phyloP scores from a whole-genome alignment of 2,888 invertebrate genomes.

The Hylaea fasciaria region DNA sequence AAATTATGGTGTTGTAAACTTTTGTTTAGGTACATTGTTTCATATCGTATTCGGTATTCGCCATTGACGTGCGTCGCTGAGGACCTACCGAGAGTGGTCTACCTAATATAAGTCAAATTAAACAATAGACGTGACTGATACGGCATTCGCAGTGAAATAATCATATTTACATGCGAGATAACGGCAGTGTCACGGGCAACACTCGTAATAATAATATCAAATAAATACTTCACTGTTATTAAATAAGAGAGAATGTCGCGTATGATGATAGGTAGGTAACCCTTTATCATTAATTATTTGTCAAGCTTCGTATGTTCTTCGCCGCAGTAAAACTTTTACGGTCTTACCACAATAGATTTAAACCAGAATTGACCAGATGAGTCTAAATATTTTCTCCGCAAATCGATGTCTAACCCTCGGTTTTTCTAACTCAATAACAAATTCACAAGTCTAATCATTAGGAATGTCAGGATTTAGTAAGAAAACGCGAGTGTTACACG shows the following conservation, averaged over 20 bases:
- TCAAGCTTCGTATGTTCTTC: too few species aligned
- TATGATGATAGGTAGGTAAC: too few species aligned
- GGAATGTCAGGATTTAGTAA: too few species aligned
- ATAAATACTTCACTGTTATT: slow-evolving; percentile 36
- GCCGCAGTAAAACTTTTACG: too few species aligned
- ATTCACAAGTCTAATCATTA: too few species aligned
- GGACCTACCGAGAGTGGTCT: slow-evolving; percentile 41
- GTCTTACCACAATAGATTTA: too few species aligned
- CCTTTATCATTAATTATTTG: too few species aligned
- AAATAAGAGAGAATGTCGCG: slow-evolving; percentile 13
- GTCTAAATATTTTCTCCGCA: too few species aligned
- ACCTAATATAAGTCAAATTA: slow-evolving; percentile 43
- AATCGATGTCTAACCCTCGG: too few species aligned
- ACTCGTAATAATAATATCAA: slow-evolving; percentile 31
- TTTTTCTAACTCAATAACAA: too few species aligned
- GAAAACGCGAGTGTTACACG: too few species aligned
- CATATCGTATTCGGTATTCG: not conserved
- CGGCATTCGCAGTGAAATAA: slow-evolving; percentile 48
- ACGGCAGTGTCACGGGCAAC: slow-evolving; percentile 41
- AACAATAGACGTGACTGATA: slow-evolving; percentile 37
- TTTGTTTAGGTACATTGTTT: slow-evolving; percentile 1
- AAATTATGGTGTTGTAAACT: not conserved
- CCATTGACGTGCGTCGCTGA: slow-evolving; percentile 28
- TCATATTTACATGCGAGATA: slow-evolving; percentile 52
- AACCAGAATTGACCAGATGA: too few species aligned